Base-by-base conservation (phyloP, 1,140 invertebrate genomes). In the Chlorops oryzae region DNA sequence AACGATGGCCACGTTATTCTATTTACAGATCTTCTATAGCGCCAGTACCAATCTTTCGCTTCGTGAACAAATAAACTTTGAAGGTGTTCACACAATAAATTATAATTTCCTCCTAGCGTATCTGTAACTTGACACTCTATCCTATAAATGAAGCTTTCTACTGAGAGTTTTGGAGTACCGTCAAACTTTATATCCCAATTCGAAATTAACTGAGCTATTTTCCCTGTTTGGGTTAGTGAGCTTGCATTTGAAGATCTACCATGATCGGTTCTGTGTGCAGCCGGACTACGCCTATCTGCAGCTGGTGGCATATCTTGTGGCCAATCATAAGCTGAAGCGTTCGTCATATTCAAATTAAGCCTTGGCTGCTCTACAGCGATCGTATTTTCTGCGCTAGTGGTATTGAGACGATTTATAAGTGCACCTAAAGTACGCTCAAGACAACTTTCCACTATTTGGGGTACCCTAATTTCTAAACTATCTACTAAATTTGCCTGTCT, bases 51-150 rank as follows among this genome's bases (percentile, higher is more conserved):
- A 32, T 32, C 28, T 32, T 32, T 32, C 9, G 28, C 28, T 32
- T 32, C 28, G 9, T 32, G 28, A 32, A 15, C 15, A 15, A 32
- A 32, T 10, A 32, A 15, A 32, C 28, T 32, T 32, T 32, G 28
- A 10, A 15, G 9, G 28, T 32, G 28, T 32, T 32, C 28, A 10
- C 28, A 32, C 9, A 32, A 15, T 32, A 15, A 9, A 15, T 32
- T 32, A 32, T 10, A 32, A 32, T 32, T 32, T 32, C 28, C 28
- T 32, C 28, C 28, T 32, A 32, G 23, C 23, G 22, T 44, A 15
- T 44, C 42, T 21, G 27, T 20, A 6, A 23, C 20, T 15, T 44
- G 42, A 44, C 22, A 44, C 17, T 44, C 42, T 24, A 44, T 44
- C 15, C 42, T 24, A 24, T 24, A 44, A 4, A 44, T 44, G 27